Conservation (phyloP, 1,140 invertebrate species). For the Pygmarrhopalites habei region DNA sequence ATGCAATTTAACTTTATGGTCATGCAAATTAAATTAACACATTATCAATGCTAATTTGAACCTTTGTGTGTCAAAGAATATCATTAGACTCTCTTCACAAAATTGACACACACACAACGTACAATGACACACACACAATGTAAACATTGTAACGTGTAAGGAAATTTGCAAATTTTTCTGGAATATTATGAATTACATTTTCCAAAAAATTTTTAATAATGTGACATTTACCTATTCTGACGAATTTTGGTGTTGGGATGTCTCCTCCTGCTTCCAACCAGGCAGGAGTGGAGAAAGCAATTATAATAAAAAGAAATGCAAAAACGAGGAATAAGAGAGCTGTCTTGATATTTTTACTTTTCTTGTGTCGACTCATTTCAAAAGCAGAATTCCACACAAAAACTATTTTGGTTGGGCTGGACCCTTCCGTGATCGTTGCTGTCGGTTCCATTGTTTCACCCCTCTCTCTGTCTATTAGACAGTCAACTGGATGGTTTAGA, state of each 20-base stretch:
- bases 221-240: slow-evolving; percentile 69
- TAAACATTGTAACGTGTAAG: background rate
- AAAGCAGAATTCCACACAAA: slow-evolving; percentile 35
- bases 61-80: no score
- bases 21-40: slow-evolving; percentile 1
- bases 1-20: no score
- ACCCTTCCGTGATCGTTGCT: slow-evolving; percentile 17
- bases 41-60: no score
- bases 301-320: slow-evolving; percentile 67
- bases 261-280: slow-evolving; percentile 85
- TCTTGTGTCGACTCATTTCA: slow-evolving; percentile 9
- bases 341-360: slow-evolving; percentile 15
- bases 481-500: no score
- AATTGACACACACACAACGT: background rate
- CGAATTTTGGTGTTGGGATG: slow-evolving; percentile 67
- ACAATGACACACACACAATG: background rate
- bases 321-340: slow-evolving; percentile 58
- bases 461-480: no score
- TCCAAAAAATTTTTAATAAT: no score
- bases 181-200: background rate
- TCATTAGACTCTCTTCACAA: background rate
- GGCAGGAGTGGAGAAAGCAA: slow-evolving; percentile 84
- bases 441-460: slow-evolving; percentile 21
- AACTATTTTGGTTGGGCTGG: slow-evolving; percentile 34
- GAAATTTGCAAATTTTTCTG: background rate